Conservation (phyloP, 2,113 vertebrate species). For the Catharus minimus region DNA sequence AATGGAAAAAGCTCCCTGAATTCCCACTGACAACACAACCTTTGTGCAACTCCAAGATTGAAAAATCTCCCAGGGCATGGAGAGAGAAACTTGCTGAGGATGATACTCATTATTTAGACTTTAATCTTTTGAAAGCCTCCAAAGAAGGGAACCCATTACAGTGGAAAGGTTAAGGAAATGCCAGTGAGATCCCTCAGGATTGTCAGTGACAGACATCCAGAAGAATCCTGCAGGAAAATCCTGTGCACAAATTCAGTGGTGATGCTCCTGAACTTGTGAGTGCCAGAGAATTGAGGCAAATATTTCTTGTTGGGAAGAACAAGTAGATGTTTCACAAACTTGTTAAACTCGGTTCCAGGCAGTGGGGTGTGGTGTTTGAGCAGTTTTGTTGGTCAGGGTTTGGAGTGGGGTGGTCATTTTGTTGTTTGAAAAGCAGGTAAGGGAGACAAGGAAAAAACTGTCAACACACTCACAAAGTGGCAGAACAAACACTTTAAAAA, state of each 20-base stretch:
- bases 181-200: slow-evolving; percentile 4
- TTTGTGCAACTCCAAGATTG: background rate
- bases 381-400: rapidly evolving
- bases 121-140: slow-evolving; percentile 11
- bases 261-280: background rate
- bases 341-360: background rate
- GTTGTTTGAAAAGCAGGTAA: background rate
- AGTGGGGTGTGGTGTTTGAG: background rate
- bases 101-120: background rate
- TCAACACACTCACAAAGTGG: background rate
- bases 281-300: background rate
- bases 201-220: background rate
- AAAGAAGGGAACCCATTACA: slow-evolving; percentile 19
- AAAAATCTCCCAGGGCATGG: background rate
- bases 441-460: background rate
- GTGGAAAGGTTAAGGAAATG: slow-evolving; percentile 46
- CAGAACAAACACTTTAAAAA: background rate
- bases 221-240: background rate
- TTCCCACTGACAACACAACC: background rate
- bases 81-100: background rate
- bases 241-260: background rate
- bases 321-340: background rate
- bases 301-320: background rate
- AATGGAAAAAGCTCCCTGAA: background rate
- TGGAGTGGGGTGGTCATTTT: rapidly evolving